These are phyloP conservation scores for Apotomis turbidana DNA, from an alignment of 2,888 invertebrate genomes.

Conservation along the genomic window DNA sequence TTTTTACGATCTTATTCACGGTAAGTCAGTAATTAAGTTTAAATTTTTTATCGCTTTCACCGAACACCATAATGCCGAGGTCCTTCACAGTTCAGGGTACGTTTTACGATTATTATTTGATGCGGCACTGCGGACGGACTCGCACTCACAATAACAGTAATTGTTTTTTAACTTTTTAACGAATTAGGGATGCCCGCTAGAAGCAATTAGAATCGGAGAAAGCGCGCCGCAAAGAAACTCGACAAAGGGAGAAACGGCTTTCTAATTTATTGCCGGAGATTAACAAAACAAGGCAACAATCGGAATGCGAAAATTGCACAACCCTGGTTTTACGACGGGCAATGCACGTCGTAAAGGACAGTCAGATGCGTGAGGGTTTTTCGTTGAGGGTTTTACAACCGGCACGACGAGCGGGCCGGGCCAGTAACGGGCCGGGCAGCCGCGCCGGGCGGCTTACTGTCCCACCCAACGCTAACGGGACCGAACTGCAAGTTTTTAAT, in stretches of 20 bases:
- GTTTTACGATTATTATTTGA: slow-evolving; percentile 43
- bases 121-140: slow-evolving; percentile 19
- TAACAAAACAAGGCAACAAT: slow-evolving; percentile 61
- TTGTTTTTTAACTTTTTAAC: slow-evolving; percentile 42
- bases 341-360: slow-evolving; percentile 34
- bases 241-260: slow-evolving; percentile 54
- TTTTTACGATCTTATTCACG: slow-evolving; percentile 46
- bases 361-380: slow-evolving; percentile 25
- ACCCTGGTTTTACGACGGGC: slow-evolving; percentile 46
- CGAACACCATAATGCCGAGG: slow-evolving; percentile 40
- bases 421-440: slow-evolving; percentile 13
- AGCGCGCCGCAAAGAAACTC: slow-evolving; percentile 57
- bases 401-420: slow-evolving; percentile 4
- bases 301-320: slow-evolving; percentile 61
- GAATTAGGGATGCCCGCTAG: slow-evolving; percentile 50
- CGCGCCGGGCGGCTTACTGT: slow-evolving; percentile 15
- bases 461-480: slow-evolving; percentile 26
- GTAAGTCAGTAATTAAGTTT: slow-evolving; percentile 46
- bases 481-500: slow-evolving; percentile 29
- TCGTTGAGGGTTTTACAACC: slow-evolving; percentile 20
- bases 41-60: slow-evolving; percentile 47
- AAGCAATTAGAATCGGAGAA: slow-evolving; percentile 63
- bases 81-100: slow-evolving; percentile 29
- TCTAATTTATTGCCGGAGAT: slow-evolving; percentile 72
- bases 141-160: slow-evolving; percentile 13